A percentile compares a stretch with the other conserved stretches of the same genome.
Evolutionary conservation across 2,888 invertebrate species (phyloP).

Genomic region (Epinotia bilunana): DNA sequence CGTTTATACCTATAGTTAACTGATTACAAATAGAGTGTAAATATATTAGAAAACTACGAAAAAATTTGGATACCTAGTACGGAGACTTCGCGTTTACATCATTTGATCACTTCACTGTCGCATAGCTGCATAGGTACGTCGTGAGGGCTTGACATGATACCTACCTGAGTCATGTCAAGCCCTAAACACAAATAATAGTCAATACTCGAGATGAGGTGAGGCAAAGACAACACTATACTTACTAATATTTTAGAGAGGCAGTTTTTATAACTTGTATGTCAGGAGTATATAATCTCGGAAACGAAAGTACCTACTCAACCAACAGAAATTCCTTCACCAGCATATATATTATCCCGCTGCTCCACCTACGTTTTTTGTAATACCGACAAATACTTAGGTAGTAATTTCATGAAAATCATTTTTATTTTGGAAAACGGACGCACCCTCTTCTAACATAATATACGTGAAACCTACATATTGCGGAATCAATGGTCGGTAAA

Average conservation of each 20-base stretch:
- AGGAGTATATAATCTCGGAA: too few species aligned
- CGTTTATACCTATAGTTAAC: background rate
- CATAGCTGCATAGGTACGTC: too few species aligned
- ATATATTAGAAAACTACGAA: too few species aligned
- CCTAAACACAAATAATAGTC: too few species aligned
- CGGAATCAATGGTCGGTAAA: slow-evolving; percentile 31
- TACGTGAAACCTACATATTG: slow-evolving; percentile 2
- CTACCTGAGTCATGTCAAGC: too few species aligned
- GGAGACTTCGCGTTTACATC: too few species aligned
- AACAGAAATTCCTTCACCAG: background rate
- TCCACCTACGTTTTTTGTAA: background rate
- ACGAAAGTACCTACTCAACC: too few species aligned
- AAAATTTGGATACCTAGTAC: too few species aligned
- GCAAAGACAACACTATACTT: too few species aligned
- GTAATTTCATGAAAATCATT: background rate
- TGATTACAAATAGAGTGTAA: background rate
- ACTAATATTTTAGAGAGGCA: background rate
- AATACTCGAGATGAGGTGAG: too few species aligned
- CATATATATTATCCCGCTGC: background rate
- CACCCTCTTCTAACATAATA: background rate
- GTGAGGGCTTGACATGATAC: too few species aligned
- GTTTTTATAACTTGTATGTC: background rate
- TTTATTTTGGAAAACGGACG: background rate
- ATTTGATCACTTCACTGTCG: too few species aligned
- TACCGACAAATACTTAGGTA: background rate